Percentiles rank a stretch among this genome's conserved stretches.
These are phyloP conservation scores for Psilopogon haemacephalus DNA, from an alignment of 2,113 vertebrate species.

Conservation along the genomic window DNA sequence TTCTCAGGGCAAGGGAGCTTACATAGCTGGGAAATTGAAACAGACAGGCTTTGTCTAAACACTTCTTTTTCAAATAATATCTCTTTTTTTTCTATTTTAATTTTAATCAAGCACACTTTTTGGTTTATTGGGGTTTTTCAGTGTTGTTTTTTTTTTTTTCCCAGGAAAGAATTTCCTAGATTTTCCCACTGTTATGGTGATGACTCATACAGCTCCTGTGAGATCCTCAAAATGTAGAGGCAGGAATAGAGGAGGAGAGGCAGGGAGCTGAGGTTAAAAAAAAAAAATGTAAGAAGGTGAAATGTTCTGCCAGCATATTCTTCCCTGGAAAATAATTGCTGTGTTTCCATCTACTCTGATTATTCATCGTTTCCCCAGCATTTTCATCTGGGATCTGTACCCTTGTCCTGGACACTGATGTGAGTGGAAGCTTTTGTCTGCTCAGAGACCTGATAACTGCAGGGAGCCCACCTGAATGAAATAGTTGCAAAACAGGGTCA, in stretches of 20 bases:
- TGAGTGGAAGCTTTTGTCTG: not conserved
- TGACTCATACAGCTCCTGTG: conserved; percentile 26
- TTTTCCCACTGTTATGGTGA: conserved; percentile 46
- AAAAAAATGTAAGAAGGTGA: not conserved
- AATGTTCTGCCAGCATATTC: conserved; percentile 16
- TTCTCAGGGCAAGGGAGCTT: conserved; percentile 73
- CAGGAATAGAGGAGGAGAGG: not conserved
- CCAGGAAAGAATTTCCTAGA: conserved; percentile 23
- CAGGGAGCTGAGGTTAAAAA: conserved; percentile 1
- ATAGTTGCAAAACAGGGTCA: not conserved
- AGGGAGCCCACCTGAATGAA: not conserved
- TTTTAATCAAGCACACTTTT: conserved; percentile 63
- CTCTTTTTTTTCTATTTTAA: conserved; percentile 67
- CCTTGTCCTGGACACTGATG: not conserved
- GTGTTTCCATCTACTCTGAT: not conserved
- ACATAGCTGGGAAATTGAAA: conserved; percentile 77
- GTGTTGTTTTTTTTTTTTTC: not conserved
- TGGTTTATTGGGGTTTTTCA: too few relatives aligned
- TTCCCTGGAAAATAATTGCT: conserved; percentile 5
- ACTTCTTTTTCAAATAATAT: conserved; percentile 74
- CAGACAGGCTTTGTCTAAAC: conserved; percentile 82
- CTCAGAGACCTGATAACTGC: not conserved
- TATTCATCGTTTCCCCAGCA: not conserved
- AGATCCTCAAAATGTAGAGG: conserved; percentile 4
- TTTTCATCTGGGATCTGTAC: not conserved